phyloP scores from a whole-genome alignment of 1,140 invertebrate genomes.

The Trachymyrmex septentrionalis region DNA sequence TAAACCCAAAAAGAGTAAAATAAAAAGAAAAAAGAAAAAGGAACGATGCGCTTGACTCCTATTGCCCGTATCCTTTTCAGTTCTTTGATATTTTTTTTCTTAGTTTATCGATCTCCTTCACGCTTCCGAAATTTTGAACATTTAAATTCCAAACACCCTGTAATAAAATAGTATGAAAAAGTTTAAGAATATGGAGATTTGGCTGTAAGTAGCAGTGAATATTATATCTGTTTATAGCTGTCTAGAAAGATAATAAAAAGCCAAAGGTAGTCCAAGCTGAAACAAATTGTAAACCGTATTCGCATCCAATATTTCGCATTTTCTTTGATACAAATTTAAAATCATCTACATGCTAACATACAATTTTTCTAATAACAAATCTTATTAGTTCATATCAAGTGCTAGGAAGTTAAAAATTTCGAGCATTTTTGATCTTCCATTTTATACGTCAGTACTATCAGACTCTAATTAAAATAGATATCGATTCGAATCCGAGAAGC shows the following conservation, averaged over 20 bases:
- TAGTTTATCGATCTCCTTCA: no score
- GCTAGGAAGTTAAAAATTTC: background rate
- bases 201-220: background rate
- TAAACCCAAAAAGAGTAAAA: no score
- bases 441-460: background rate
- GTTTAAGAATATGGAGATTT: constrained; percentile 2
- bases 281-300: constrained; percentile 27
- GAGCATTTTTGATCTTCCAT: constrained; percentile 21
- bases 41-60: no score
- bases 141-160: no score
- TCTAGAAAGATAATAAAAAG: constrained; percentile 12
- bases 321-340: background rate
- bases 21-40: no score
- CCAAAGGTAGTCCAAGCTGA: background rate
- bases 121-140: no score
- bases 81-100: no score
- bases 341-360: background rate
- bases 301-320: constrained; percentile 19
- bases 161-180: background rate
- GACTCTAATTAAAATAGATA: background rate
- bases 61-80: no score
- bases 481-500: background rate
- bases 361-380: constrained; percentile 2
- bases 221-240: constrained; percentile 3
- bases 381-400: constrained; percentile 12